These are phyloP conservation scores for Chrysolina americana DNA, from an alignment of 2,888 invertebrate genomes.

Conservation along the genomic window DNA sequence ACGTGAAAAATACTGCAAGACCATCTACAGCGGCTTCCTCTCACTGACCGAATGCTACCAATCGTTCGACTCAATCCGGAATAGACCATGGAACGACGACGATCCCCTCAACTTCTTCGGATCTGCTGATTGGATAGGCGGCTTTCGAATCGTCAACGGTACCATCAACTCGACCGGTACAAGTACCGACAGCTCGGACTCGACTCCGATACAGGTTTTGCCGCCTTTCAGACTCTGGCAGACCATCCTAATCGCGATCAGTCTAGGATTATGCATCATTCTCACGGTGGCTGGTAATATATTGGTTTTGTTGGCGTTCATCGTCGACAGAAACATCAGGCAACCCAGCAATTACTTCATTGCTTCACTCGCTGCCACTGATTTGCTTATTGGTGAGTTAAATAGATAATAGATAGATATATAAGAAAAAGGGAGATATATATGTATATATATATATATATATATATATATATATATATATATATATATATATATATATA, in stretches of 20 bases:
- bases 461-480: no score
- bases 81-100: constrained; percentile 60
- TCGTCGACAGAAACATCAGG: constrained; percentile 92
- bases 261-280: constrained; percentile 89
- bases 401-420: no score
- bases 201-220: constrained; percentile 73
- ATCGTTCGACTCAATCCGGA: constrained; percentile 68
- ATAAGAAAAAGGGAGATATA: no score
- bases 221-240: constrained; percentile 93
- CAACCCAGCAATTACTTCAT: constrained; percentile 99
- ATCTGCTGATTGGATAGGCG: constrained; percentile 49
- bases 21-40: constrained; percentile 75
- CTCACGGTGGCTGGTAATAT: constrained; percentile 96
- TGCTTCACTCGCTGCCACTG: constrained; percentile 96
- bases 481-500: no score
- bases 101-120: constrained; percentile 65
- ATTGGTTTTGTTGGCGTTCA: constrained; percentile 93
- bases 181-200: constrained; percentile 47
- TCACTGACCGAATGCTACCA: constrained; percentile 76
- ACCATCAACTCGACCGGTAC: constrained; percentile 41
- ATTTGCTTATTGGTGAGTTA: constrained; percentile 91
- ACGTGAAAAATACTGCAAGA: constrained; percentile 81
- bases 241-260: constrained; percentile 89
- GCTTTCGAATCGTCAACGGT: constrained; percentile 38
- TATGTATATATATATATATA: no score